Percentiles rank a stretch among this genome's conserved stretches.
Conservation (phyloP, 2,888 invertebrate species). For the Cephus spinipes region DNA sequence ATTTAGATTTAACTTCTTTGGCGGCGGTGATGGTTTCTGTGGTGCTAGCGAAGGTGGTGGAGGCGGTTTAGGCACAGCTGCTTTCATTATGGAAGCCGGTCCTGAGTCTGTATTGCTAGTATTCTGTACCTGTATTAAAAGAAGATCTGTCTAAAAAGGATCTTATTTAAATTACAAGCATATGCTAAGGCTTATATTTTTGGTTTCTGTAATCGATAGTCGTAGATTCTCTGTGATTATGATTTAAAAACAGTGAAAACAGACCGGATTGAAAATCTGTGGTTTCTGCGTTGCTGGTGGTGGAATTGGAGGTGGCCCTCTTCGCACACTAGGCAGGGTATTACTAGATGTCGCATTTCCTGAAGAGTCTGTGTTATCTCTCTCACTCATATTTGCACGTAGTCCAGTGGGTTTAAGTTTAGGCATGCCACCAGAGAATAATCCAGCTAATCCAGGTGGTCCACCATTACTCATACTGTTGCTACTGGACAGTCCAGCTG, state of each 20-base stretch:
- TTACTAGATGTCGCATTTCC: slow-evolving; percentile 38
- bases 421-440: slow-evolving; percentile 88
- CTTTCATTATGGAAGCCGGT: slow-evolving; percentile 28
- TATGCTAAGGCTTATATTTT: background rate
- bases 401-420: slow-evolving; percentile 79
- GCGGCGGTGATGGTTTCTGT: slow-evolving; percentile 75
- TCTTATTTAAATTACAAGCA: background rate
- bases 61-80: slow-evolving; percentile 46
- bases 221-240: background rate
- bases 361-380: slow-evolving; percentile 38
- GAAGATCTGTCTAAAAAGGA: background rate
- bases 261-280: slow-evolving; percentile 72
- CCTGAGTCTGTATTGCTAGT: background rate
- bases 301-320: slow-evolving; percentile 87
- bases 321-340: slow-evolving; percentile 56
- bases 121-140: background rate
- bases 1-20: slow-evolving; percentile 73
- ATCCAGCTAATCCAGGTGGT: slow-evolving; percentile 73
- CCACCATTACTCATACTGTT: slow-evolving; percentile 50
- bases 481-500: slow-evolving; percentile 31
- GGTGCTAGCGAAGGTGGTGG: slow-evolving; percentile 44
- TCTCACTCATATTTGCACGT: slow-evolving; percentile 51
- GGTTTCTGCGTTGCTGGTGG: slow-evolving; percentile 77
- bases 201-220: background rate
- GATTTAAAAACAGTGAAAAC: slow-evolving; percentile 38